Base-by-base conservation (phyloP, 2,113 vertebrate genomes). In the Cheirogaleus medius region DNA sequence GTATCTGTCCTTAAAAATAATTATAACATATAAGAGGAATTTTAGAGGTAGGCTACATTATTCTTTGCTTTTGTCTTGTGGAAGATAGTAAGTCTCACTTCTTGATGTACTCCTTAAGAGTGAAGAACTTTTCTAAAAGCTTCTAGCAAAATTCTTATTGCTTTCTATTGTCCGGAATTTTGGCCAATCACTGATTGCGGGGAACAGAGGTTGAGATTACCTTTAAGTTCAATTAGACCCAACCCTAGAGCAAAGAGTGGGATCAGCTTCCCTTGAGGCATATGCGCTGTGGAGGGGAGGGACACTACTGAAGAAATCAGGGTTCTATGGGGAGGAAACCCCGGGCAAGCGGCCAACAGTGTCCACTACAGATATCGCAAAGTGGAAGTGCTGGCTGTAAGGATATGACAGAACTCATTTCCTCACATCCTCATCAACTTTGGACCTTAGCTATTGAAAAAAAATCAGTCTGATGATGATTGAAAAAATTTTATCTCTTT, bases 101-200 rank as follows among this genome's bases (percentile, higher is more conserved):
- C 37, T 69, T 82, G 13, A 96, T 92, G 18, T 25, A 86, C 47
- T 85, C 87, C 21, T 82, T 66, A 52, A 42, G 49, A 49, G 10
- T 76, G 60, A 73, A 95, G 68, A 77, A 85, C 7, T 71, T 71
- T 60, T n/a, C 44, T 56, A 54, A 82, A 86, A 44, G 42, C 13
- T 66, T 91, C 1, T 17, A 73, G 52, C 78, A 97, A 95, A 91
- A 86, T 32, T 92, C n/a, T 90, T 20, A 32, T 69, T n/a, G 52
- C 10, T 2, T 76, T 49, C 71, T 27, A 74, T 29, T 49, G n/a
- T 32, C 17, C 29, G 69, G 73, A 82, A 63, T 87, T 89, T 76
- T 85, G 76, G 88, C n/a, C 15, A 29, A 69, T 88, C 34, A 47
- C 34, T 88, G 68, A 37, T 0, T 73, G 25, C 58, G 80, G 64